Percentiles rank a stretch among this genome's conserved stretches.
Evolutionary conservation across 2,797 vertebrate genomes (phyloP).

Genomic region (Sebastes oblongus): DNA sequence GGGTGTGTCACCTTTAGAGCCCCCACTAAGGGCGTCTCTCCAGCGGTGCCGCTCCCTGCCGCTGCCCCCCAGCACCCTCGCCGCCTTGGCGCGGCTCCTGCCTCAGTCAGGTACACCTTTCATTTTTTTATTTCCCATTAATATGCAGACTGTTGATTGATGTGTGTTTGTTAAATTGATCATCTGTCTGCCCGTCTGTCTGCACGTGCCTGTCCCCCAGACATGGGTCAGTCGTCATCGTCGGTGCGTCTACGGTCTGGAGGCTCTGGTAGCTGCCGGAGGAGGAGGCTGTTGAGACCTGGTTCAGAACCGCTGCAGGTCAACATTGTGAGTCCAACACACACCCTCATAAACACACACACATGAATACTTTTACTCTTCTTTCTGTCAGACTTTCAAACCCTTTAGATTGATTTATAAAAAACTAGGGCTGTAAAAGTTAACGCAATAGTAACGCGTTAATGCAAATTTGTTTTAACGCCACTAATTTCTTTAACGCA

Average conservation of each 20-base stretch:
- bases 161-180: background rate
- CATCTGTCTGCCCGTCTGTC: background rate
- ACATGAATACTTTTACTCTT: background rate
- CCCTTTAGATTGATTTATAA: background rate
- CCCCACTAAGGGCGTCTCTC: constrained; percentile 85
- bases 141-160: background rate
- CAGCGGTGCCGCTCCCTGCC: constrained; percentile 88
- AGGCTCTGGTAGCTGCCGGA: constrained; percentile 79
- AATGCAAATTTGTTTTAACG: too few relatives aligned
- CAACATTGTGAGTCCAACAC: constrained; percentile 84
- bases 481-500: too few relatives aligned
- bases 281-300: constrained; percentile 85
- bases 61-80: constrained; percentile 84
- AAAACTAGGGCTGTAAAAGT: background rate
- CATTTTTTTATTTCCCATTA: background rate
- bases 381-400: constrained; percentile 1
- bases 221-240: constrained; percentile 78
- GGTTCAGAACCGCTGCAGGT: constrained; percentile 89
- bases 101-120: constrained; percentile 75
- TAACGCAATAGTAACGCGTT: too few relatives aligned
- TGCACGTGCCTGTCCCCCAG: constrained; percentile 61
- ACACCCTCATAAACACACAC: background rate
- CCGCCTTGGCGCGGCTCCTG: constrained; percentile 78
- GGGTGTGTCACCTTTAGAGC: constrained; percentile 82
- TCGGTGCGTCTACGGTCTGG: constrained; percentile 80